A percentile compares a stretch with the other conserved stretches of the same genome.
Conservation (phyloP, 2,888 invertebrate genomes). For the Teinopalpus imperialis region DNA sequence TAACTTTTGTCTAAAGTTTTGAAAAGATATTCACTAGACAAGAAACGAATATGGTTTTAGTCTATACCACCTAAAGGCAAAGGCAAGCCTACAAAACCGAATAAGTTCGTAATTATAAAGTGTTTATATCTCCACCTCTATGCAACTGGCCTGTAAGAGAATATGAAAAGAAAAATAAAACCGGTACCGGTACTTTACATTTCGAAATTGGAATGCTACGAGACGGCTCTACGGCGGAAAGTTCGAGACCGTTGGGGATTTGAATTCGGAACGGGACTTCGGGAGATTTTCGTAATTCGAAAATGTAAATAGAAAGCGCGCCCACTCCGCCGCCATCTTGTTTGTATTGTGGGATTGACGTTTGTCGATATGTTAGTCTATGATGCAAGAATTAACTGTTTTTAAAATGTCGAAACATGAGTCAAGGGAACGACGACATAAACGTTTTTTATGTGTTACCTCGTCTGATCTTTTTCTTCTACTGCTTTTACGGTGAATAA, state of each 20-base stretch:
- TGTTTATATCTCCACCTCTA: neutral
- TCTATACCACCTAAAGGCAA: no score
- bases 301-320: constrained; percentile 36
- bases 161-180: constrained; percentile 10
- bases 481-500: no score
- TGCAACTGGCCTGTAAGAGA: neutral
- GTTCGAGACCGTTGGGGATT: constrained; percentile 33
- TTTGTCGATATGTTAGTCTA: constrained; percentile 14
- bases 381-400: constrained; percentile 12
- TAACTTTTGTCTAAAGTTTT: no score
- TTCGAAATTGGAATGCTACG: constrained; percentile 26
- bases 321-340: constrained; percentile 19
- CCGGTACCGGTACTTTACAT: constrained; percentile 19
- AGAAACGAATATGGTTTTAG: no score
- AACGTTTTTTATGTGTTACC: no score
- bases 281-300: constrained; percentile 31
- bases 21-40: no score
- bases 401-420: no score
- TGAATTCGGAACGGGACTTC: constrained; percentile 36
- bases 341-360: constrained; percentile 15
- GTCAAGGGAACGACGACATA: no score
- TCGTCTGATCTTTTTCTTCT: no score
- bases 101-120: no score
- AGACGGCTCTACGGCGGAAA: constrained; percentile 27
- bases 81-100: no score